These are phyloP conservation scores for Poeciliopsis turrubarensis DNA, from an alignment of 2,113 vertebrate genomes.

Conservation along the genomic window DNA sequence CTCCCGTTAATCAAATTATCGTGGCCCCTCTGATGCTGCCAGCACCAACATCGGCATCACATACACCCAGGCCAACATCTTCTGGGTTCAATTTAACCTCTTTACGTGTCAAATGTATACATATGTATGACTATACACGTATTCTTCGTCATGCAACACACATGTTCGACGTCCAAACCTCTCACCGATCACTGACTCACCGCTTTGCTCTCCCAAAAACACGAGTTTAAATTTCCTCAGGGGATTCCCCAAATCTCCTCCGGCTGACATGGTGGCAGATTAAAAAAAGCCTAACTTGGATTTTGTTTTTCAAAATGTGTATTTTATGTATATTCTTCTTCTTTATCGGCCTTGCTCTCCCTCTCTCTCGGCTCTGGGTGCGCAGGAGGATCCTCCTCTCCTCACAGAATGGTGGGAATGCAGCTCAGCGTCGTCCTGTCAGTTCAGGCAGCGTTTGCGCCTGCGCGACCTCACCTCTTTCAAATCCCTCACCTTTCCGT, in stretches of 20 bases:
- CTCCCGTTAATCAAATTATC: conserved; percentile 50
- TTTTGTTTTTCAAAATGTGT: not conserved
- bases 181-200: conserved; percentile 79
- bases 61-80: not conserved
- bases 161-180: conserved; percentile 53
- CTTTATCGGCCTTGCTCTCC: conserved; percentile 43
- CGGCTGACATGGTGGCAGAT: conserved; percentile 86
- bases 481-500: conserved; percentile 56
- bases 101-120: not conserved
- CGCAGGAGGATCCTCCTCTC: conserved; percentile 72
- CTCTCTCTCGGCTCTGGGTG: conserved; percentile 55
- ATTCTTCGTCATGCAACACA: conserved; percentile 49
- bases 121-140: conserved; percentile 37
- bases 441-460: conserved; percentile 67
- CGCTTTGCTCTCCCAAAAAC: conserved; percentile 94
- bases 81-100: conserved; percentile 21
- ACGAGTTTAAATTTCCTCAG: conserved; percentile 96
- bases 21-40: conserved; percentile 28
- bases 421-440: conserved; percentile 79
- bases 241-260: conserved; percentile 93
- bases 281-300: conserved; percentile 52
- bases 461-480: conserved; percentile 81
- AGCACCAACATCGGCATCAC: conserved; percentile 29
- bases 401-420: conserved; percentile 79
- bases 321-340: conserved; percentile 13